Conservation (phyloP, 2,888 invertebrate species). For the Dryobota labecula region DNA sequence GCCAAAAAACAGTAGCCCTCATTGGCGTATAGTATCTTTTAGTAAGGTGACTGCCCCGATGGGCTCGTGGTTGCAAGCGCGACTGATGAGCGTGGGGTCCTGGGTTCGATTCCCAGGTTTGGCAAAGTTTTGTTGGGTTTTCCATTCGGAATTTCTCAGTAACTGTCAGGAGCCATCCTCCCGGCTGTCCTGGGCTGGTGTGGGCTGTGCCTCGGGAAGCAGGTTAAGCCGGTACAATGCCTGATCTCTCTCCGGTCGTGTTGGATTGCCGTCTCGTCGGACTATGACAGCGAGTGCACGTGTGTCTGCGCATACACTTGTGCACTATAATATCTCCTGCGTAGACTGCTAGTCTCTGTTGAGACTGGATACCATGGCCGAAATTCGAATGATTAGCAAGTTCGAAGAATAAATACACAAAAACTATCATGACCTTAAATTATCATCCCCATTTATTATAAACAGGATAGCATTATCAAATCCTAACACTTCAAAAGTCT, state of each 20-base stretch:
- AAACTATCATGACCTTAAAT: neutral
- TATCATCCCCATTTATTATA: neutral
- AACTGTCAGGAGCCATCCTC: no score
- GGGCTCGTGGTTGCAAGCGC: neutral
- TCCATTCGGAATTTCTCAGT: neutral
- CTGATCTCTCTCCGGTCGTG: neutral
- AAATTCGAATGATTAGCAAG: neutral
- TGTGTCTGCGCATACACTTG: neutral
- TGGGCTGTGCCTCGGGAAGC: neutral
- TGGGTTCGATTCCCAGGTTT: neutral
- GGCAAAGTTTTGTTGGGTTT: neutral
- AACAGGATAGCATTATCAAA: constrained; percentile 19
- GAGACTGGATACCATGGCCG: neutral
- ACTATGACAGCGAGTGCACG: neutral
- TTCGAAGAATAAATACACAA: neutral
- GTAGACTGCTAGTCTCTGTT: neutral
- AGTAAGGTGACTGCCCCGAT: neutral
- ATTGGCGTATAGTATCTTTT: neutral
- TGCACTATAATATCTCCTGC: neutral
- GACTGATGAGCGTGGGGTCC: neutral
- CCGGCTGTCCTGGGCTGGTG: no score
- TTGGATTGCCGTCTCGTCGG: neutral
- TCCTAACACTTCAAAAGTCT: constrained; percentile 3
- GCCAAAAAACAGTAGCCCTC: no score
- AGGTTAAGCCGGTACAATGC: neutral